Conservation (phyloP, 1,140 invertebrate genomes). For the Mya arenaria region DNA sequence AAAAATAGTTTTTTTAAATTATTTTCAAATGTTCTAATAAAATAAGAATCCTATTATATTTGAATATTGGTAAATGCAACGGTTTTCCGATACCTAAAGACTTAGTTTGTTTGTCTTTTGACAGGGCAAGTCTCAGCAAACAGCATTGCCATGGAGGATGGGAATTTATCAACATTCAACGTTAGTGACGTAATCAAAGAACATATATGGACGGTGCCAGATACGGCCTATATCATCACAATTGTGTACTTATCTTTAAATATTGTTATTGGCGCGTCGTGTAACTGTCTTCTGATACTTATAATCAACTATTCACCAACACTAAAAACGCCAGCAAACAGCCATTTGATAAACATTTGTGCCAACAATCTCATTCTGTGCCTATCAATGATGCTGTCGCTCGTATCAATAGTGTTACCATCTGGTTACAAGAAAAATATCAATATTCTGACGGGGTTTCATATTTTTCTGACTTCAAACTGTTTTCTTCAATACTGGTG, state of each 20-base stretch:
- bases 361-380: conserved; percentile 67
- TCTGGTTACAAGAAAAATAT: conserved; percentile 18
- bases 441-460: conserved; percentile 60
- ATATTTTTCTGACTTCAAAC: conserved; percentile 65
- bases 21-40: too few species aligned
- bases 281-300: conserved; percentile 62
- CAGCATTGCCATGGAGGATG: neutral
- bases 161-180: neutral
- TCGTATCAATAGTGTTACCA: conserved; percentile 47
- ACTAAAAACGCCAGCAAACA: conserved; percentile 71
- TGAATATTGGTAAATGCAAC: too few species aligned
- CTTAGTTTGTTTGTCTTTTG: neutral
- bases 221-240: conserved; percentile 37
- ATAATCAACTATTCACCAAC: conserved; percentile 67
- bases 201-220: conserved; percentile 46
- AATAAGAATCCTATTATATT: too few species aligned
- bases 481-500: conserved; percentile 70
- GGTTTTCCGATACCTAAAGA: neutral
- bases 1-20: too few species aligned
- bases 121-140: neutral
- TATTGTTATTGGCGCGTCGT: conserved; percentile 32
- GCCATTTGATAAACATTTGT: conserved; percentile 72
- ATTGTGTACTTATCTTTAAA: conserved; percentile 52
- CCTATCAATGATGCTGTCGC: conserved; percentile 62
- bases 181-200: neutral